Base-by-base conservation (phyloP, 2,113 vertebrate species). In the Ondatra zibethicus region DNA sequence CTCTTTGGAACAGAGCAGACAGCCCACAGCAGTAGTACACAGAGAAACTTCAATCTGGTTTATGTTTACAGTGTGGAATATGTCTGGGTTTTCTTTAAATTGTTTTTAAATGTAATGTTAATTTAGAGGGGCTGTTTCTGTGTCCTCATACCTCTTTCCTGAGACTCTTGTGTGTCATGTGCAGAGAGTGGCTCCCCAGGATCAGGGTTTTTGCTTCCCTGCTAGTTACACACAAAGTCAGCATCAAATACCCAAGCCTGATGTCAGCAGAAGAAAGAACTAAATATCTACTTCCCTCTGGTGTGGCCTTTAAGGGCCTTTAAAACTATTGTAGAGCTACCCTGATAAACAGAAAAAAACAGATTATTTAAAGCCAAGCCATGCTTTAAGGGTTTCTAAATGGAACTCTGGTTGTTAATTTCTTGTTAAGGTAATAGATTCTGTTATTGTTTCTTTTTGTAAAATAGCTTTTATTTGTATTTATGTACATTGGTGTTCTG, bases 351-450 rank as follows among this genome's bases (percentile, higher is more conserved):
- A 61, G 89, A 89, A 66, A 75, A 73, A 55, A 91, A 68, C 81
- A 42, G 50, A n/a, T 25, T 65, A 86, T 47, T 90, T 92, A 93
- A 92, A 84, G 73, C n/a, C 63, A 58, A 80, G 19, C 45, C 11
- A 19, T 52, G 66, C 80, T 90, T 88, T 73, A 76, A 63, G 55
- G 66, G 23, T 86, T 88, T 78, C 39, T 50, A 31, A 82, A n/a
- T 85, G 55, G 68, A 92, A 63, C 77, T 87, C 84, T 87, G 73
- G 72, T 86, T 94, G 68, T 75, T 78, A 82, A 84, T 92, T 77
- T 93, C 78, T 90, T 88, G 76, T 88, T 81, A 80, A 84, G 76
- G 89, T 50, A 85, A 88, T 82, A 89, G 39, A 65, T 96, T 75
- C 29, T 58, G 5, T 91, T 61, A 23, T 65, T 72, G 31, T 8